These are phyloP conservation scores for Natrix natrix DNA, from an alignment of 2,797 vertebrate genomes.

Conservation along the genomic window DNA sequence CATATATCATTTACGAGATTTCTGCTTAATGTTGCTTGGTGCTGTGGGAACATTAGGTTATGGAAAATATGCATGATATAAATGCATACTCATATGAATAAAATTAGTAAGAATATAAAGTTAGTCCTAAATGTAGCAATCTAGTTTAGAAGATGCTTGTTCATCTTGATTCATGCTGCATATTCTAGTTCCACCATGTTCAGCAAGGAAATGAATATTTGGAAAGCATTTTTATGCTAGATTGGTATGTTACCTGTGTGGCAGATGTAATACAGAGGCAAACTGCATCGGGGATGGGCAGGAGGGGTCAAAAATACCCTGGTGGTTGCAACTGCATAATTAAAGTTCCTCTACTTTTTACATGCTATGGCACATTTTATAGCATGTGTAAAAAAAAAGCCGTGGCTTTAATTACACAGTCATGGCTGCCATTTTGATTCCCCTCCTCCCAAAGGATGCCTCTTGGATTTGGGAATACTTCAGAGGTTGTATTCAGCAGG, in stretches of 20 bases:
- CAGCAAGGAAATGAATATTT: neutral
- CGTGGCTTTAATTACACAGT: neutral
- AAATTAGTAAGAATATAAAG: neutral
- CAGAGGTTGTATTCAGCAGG: no score
- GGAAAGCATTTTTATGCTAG: neutral
- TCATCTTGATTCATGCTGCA: neutral
- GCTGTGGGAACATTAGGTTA: neutral
- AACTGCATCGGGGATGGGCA: neutral
- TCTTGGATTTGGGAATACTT: neutral
- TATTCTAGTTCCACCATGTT: neutral
- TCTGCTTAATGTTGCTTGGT: neutral
- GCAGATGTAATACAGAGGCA: neutral
- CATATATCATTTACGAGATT: neutral
- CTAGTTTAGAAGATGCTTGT: neutral
- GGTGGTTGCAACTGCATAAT: neutral
- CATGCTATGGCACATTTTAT: neutral
- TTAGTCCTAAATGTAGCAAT: neutral
- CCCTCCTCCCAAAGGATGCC: neutral
- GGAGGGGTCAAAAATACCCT: neutral
- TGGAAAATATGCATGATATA: neutral
- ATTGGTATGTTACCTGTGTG: neutral
- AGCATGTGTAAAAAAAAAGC: neutral
- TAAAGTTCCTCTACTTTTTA: neutral
- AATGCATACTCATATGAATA: neutral
- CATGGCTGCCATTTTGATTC: neutral